Conservation (phyloP, 2,888 invertebrate genomes). For the Plagodis dolabraria region DNA sequence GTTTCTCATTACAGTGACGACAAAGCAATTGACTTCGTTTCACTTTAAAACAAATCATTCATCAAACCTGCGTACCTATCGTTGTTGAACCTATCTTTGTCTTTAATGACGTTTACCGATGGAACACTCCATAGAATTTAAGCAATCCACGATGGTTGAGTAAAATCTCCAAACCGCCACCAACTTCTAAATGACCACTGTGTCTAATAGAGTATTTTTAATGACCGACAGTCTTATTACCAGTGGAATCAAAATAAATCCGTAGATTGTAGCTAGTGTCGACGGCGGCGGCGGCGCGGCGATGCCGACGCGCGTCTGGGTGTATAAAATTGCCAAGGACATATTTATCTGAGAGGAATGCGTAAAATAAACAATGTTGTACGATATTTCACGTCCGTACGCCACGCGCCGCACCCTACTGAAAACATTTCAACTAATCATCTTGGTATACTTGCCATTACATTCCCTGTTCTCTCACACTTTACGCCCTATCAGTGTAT, state of each 20-base stretch:
- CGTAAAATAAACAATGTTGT: conserved; percentile 78
- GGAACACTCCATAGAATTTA: conserved; percentile 30
- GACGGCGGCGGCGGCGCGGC: conserved; percentile 41
- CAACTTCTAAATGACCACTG: conserved; percentile 35
- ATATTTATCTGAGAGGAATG: conserved; percentile 81
- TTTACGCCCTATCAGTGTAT: neutral
- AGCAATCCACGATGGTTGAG: conserved; percentile 30
- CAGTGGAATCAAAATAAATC: conserved; percentile 62
- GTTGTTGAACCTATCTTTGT: conserved; percentile 25
- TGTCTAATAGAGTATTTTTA: conserved; percentile 39
- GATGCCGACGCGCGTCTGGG: conserved; percentile 57
- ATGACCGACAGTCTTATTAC: conserved; percentile 45
- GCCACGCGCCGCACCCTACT: conserved; percentile 61
- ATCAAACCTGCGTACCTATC: conserved; percentile 23
- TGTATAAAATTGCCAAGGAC: conserved; percentile 79
- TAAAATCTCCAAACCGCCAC: conserved; percentile 31
- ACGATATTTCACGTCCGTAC: conserved; percentile 63
- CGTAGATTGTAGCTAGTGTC: conserved; percentile 47
- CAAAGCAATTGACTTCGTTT: conserved; percentile 40
- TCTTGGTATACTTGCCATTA: conserved; percentile 11
- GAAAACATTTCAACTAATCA: conserved; percentile 45
- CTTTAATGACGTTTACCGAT: conserved; percentile 20
- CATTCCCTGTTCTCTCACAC: conserved; percentile 7
- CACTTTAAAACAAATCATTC: conserved; percentile 28
- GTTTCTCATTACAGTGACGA: conserved; percentile 52